Evolutionary conservation across 2,888 invertebrate species (phyloP), one percentile per base, ranked within the genome.

Genomic region (Caenorhabditis sp.): DNA sequence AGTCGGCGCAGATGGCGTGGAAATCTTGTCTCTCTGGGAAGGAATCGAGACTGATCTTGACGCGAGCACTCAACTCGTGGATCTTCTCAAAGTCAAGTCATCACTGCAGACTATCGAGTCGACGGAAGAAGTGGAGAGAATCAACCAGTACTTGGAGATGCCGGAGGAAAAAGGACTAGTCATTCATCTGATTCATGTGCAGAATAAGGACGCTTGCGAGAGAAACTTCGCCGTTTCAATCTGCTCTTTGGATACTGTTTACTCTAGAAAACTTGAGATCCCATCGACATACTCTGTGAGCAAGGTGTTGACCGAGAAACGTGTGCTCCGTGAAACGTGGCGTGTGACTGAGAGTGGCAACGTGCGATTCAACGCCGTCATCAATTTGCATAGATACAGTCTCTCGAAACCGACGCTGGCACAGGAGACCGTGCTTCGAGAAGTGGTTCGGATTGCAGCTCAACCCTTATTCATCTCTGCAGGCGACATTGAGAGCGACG

Each of bases 21-120:
- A 80, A 35, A 83, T 86, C 32, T 63, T 88, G 13, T 83, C 84
- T 9, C 76, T 82, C 1, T 88, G 83, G 80, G 82, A 81, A 62
- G 83, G 84, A 35, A 79, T 87, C 13, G 82, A 84, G 15, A 74
- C 82, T 2, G 87, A 88, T 61, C 52, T 86, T 27, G 88, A 88
- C 27, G 85, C 85, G 0, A 77, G 76, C 27, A 75, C 81, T 24
- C 48, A 79, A 11, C 46, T 83, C 35, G 45, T 75, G 1, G 75
- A 77, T 53, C 48, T 56, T 15, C 65, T 74, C 13, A 78, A 61
- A 20, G 65, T 78, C 43, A 56, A 59, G 45, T 71, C 83, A n/a
- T 73, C 76, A 1, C 45, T 84, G 35, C 79, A 80, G 22, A 83
- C 85, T 2, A 80, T 82, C 45, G 79, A 76, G 35, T 56, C 80